Evolutionary conservation across 2,888 invertebrate species (phyloP).

Genomic region (Diaprepes abbreviatus): DNA sequence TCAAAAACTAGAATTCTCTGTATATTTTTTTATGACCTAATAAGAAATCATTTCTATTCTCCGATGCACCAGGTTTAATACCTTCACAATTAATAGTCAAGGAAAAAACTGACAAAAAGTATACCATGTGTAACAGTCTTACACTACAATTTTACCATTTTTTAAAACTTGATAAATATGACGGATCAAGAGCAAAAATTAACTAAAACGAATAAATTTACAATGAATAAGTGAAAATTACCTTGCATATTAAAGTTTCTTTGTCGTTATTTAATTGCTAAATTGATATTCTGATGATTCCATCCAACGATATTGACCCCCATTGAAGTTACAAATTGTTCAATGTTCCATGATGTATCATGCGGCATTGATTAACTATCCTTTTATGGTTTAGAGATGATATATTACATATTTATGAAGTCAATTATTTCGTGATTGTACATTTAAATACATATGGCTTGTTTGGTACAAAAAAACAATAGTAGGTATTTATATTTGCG

Average conservation of each 20-base stretch:
- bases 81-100: too few relatives aligned
- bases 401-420: constrained; percentile 24
- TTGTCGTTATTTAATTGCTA: constrained; percentile 16
- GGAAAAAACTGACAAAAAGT: too few relatives aligned
- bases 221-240: background rate
- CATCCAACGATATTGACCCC: constrained; percentile 35
- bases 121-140: too few relatives aligned
- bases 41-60: too few relatives aligned
- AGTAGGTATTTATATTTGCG: background rate
- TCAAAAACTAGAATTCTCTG: too few relatives aligned
- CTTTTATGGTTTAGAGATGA: constrained; percentile 20
- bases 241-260: background rate
- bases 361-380: constrained; percentile 29
- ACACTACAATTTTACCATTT: too few relatives aligned
- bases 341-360: constrained; percentile 22
- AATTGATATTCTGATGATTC: constrained; percentile 25
- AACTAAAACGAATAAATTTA: background rate
- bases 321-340: constrained; percentile 21
- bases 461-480: background rate
- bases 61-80: too few relatives aligned
- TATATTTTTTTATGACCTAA: too few relatives aligned
- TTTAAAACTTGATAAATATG: too few relatives aligned
- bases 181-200: background rate
- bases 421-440: constrained; percentile 16
- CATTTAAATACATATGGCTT: background rate